A percentile compares a stretch with the other conserved stretches of the same genome.
Evolutionary conservation across 2,113 vertebrate species (phyloP).

Genomic region (Bufo gargarizans): DNA sequence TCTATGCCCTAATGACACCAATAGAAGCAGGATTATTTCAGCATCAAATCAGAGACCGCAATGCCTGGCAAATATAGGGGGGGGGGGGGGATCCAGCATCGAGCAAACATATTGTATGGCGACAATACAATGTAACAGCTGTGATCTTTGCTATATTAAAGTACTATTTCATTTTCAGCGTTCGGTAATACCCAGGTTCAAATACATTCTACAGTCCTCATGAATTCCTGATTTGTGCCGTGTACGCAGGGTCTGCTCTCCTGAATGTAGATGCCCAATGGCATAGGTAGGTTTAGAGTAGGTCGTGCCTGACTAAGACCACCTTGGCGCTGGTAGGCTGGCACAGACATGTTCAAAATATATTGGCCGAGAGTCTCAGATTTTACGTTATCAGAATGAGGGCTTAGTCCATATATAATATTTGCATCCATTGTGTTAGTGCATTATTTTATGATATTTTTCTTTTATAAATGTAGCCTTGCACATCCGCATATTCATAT

Average conservation of each 20-base stretch:
- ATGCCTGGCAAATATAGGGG: not conserved
- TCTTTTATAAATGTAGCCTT: no score
- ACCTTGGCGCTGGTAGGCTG: no score
- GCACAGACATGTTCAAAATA: no score
- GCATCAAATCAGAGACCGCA: slow-evolving; percentile 56
- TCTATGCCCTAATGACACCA: slow-evolving; percentile 65
- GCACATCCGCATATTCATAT: no score
- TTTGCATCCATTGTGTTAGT: no score
- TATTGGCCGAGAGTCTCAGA: no score
- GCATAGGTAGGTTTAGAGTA: no score
- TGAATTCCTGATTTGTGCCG: not conserved
- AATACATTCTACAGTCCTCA: not conserved
- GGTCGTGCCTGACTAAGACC: no score
- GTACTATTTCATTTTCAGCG: slow-evolving; percentile 10
- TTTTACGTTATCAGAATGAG: no score
- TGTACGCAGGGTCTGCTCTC: not conserved
- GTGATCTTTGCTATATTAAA: slow-evolving; percentile 21
- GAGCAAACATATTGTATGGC: not conserved
- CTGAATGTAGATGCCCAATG: no score
- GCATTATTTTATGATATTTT: no score
- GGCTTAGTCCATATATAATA: no score
- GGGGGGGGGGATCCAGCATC: not conserved
- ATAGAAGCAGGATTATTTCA: slow-evolving; percentile 61
- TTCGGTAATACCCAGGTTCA: not conserved
- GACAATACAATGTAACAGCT: not conserved